Percentiles rank a stretch among this genome's conserved stretches.
These are phyloP conservation scores for Tenualosa ilisha DNA, from an alignment of 2,797 vertebrate species.

Conservation along the genomic window DNA sequence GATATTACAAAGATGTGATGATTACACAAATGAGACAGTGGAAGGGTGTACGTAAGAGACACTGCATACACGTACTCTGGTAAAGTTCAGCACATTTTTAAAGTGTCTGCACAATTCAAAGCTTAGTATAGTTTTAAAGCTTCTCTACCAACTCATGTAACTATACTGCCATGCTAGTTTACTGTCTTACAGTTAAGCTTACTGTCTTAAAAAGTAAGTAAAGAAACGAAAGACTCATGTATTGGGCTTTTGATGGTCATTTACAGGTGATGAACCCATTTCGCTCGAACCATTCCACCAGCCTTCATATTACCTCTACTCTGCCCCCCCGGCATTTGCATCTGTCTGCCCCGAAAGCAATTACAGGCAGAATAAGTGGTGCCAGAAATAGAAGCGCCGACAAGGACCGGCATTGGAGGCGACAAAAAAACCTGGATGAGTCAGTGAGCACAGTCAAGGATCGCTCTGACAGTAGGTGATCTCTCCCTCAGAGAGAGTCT, in stretches of 20 bases:
- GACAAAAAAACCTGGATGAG: constrained; percentile 9
- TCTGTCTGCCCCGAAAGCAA: constrained; percentile 16
- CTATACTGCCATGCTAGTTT: not conserved
- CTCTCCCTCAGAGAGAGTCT: not conserved
- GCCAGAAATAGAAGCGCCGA: constrained; percentile 7
- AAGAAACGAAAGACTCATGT: not conserved
- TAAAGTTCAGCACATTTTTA: not conserved
- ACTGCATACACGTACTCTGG: not conserved
- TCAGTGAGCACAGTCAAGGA: constrained; percentile 7
- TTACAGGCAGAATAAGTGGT: constrained; percentile 10
- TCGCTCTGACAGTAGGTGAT: constrained; percentile 9
- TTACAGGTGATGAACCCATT: not conserved
- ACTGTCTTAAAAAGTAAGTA: not conserved
- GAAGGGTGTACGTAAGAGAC: not conserved
- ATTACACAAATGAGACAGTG: not conserved
- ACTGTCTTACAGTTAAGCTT: not conserved
- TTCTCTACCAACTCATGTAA: no score
- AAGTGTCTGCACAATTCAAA: not conserved
- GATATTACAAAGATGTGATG: not conserved
- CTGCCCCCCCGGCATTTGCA: constrained; percentile 4
- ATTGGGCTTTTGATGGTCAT: constrained; percentile 8
- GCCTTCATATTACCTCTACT: not conserved
- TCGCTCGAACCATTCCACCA: not conserved
- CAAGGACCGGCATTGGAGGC: constrained; percentile 11
- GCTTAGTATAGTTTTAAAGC: not conserved